phyloP scores from a whole-genome alignment of 2,888 invertebrate species.

The Cephalotes varians region DNA sequence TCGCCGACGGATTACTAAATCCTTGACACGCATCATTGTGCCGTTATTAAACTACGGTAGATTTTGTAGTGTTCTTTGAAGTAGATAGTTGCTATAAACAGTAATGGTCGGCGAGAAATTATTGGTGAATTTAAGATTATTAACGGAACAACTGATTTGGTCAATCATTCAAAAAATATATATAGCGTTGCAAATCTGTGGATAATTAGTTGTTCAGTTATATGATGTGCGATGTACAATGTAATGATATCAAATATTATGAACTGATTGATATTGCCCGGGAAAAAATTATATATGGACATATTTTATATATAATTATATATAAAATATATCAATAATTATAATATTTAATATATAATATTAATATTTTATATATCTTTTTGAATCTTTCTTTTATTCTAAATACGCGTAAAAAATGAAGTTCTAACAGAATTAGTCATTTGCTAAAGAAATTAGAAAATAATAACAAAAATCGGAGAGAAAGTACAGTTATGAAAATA shows the following conservation, averaged over 20 bases:
- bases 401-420: too few relatives aligned
- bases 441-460: not conserved
- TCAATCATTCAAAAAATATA: not conserved
- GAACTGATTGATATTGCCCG: too few relatives aligned
- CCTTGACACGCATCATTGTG: slow-evolving; percentile 71
- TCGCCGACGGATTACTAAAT: slow-evolving; percentile 40
- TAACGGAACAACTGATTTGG: not conserved
- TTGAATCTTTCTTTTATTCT: too few relatives aligned
- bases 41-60: slow-evolving; percentile 67
- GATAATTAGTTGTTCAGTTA: not conserved
- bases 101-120: not conserved
- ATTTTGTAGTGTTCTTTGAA: slow-evolving; percentile 50
- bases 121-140: not conserved
- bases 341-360: too few relatives aligned
- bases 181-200: not conserved
- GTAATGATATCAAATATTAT: not conserved
- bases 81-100: slow-evolving; percentile 14
- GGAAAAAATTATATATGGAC: too few relatives aligned
- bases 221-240: not conserved
- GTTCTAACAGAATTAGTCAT: not conserved
- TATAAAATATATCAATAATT: too few relatives aligned
- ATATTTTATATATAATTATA: too few relatives aligned
- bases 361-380: too few relatives aligned
- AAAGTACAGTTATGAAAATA: not conserved
- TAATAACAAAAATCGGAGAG: not conserved